Conservation (phyloP, 2,888 invertebrate species). For the Trissolcus brochymenae region DNA sequence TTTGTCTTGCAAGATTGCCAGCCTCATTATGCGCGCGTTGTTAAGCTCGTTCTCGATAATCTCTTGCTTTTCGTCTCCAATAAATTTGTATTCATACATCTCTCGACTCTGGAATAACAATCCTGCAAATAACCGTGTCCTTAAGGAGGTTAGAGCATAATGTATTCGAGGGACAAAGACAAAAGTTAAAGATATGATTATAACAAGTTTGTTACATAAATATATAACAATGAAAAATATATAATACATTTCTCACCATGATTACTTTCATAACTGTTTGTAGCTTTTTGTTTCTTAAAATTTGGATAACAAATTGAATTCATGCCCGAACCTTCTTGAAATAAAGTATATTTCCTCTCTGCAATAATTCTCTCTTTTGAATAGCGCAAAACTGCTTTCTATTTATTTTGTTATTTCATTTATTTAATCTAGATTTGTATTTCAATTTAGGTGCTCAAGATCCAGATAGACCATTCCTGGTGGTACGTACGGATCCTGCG, state of each 20-base stretch:
- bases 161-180: too few species aligned
- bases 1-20: slow-evolving; percentile 28
- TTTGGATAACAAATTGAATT: too few species aligned
- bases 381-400: background rate
- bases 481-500: slow-evolving; percentile 86
- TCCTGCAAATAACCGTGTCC: background rate
- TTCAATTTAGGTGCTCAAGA: slow-evolving; percentile 74
- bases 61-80: slow-evolving; percentile 11
- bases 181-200: too few species aligned
- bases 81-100: slow-evolving; percentile 27
- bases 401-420: background rate
- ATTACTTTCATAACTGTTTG: too few species aligned
- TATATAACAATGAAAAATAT: too few species aligned
- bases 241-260: too few species aligned
- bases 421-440: background rate
- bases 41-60: slow-evolving; percentile 23
- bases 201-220: too few species aligned
- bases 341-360: background rate
- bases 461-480: slow-evolving; percentile 88
- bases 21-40: slow-evolving; percentile 32
- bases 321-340: too few species aligned
- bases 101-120: background rate
- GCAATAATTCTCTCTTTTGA: background rate
- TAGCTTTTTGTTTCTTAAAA: too few species aligned
- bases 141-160: too few species aligned